Conservation (phyloP, 2,888 invertebrate species). For the Habrosyne pyritoides region DNA sequence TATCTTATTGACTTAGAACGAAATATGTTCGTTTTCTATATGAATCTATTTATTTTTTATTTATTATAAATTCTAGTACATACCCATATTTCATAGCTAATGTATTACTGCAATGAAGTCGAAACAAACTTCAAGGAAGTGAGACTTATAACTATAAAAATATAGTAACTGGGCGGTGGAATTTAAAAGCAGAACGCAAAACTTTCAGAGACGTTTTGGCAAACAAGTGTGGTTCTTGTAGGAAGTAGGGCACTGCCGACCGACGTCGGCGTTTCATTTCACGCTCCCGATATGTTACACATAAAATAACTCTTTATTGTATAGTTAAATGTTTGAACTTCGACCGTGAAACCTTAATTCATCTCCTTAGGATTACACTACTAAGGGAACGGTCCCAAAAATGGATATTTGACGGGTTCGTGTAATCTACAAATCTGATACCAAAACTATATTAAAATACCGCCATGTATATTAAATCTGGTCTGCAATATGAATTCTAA, state of each 20-base stretch:
- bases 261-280: constrained; percentile 14
- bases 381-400: too few relatives aligned
- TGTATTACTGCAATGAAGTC: constrained; percentile 21
- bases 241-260: constrained; percentile 35
- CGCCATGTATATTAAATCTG: too few relatives aligned
- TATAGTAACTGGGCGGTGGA: constrained; percentile 25
- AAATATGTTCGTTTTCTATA: too few relatives aligned
- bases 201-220: constrained; percentile 49
- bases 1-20: too few relatives aligned
- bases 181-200: constrained; percentile 28
- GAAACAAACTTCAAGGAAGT: constrained; percentile 28
- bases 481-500: too few relatives aligned
- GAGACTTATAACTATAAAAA: constrained; percentile 28
- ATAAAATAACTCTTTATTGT: constrained; percentile 5
- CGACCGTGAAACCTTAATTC: not conserved
- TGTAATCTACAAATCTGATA: too few relatives aligned
- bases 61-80: too few relatives aligned
- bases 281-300: constrained; percentile 16
- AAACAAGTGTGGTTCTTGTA: constrained; percentile 36
- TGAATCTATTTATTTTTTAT: too few relatives aligned
- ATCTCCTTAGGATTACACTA: not conserved
- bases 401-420: too few relatives aligned
- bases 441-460: too few relatives aligned
- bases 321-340: not conserved
- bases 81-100: constrained; percentile 5